Percentiles rank a stretch among this genome's conserved stretches.
phyloP scores from a whole-genome alignment of 2,113 vertebrate genomes.

The Salvelinus sp. region DNA sequence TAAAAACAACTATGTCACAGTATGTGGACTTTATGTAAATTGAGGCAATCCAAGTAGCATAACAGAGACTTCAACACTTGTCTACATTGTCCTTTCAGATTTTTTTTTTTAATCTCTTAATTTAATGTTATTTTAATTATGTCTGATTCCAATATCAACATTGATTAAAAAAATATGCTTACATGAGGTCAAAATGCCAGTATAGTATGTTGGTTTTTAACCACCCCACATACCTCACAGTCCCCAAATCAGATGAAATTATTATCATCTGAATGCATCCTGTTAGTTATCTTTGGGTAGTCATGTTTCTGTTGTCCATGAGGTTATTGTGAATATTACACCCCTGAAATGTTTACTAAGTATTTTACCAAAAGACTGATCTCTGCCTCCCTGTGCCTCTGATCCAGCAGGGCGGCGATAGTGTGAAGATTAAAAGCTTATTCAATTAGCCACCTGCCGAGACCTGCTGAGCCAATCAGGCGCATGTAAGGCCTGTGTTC shows the following conservation, averaged over 20 bases:
- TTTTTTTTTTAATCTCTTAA: neutral
- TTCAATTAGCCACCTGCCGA: conserved; percentile 52
- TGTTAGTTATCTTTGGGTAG: neutral
- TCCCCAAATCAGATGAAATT: neutral
- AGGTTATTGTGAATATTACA: neutral
- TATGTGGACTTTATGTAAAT: conserved; percentile 45
- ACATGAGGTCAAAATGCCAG: neutral
- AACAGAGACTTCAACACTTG: conserved; percentile 34
- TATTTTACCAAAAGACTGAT: conserved; percentile 4
- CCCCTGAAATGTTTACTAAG: neutral
- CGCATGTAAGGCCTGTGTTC: conserved; percentile 31
- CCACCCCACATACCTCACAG: neutral
- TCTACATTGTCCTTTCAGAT: conserved; percentile 32
- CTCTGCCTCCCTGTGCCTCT: neutral
- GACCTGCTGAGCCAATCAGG: conserved; percentile 44
- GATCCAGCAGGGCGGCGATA: conserved; percentile 17
- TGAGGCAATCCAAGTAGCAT: conserved; percentile 38
- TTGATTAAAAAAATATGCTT: neutral
- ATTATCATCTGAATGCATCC: neutral
- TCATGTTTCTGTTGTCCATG: neutral
- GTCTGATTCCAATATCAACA: neutral
- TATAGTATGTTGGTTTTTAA: neutral
- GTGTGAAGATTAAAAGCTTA: conserved; percentile 52
- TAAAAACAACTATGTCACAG: conserved; percentile 32
- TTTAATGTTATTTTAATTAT: neutral